Base-by-base conservation (phyloP, 2,113 vertebrate genomes). In the Phainopepla nitens region DNA sequence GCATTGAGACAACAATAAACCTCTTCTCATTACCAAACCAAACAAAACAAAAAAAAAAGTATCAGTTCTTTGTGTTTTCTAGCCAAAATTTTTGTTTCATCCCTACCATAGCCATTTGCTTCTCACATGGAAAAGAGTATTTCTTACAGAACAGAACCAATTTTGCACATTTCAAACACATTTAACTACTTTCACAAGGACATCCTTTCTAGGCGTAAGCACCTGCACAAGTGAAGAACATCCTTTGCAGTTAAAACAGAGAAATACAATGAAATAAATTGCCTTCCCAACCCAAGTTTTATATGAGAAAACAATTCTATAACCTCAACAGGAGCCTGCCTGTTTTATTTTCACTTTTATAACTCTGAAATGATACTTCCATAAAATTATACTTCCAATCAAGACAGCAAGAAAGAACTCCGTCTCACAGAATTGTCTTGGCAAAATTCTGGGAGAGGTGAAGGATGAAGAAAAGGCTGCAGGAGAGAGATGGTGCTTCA, bases 321-420 rank as follows among this genome's bases (percentile, higher is more conserved):
- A 91, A 50, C 50, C 25, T 66, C 76, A 92, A 83, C n/a, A 35
- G 49, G 7, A 92, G 57, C 41, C 64, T 68, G 79, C n/a, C 71
- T 86, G 24, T 64, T 94, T 94, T 88, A 77, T 81, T 92, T 95
- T 93, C 72, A 51, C 12, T 83, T 94, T 87, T 92, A 94, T 65
- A 57, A 75, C 73, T 65, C 56, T 68, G 77, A 87, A 91, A 95
- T 79, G 39, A 86, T 81, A 61, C 64, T 78, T 81, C 42, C 33
- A 73, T 90, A 78, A 82, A 95, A 93, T 80, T 90, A 72, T 89
- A 80, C 23, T 82, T 91, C 81, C 56, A 91, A 31, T 88, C 58
- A 83, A 83, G 82, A 35, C 27, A 49, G 39, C 4, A 7, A 70
- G 75, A 85, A 88, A 60, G 42, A 83, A n/a, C 5, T 95, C 66